Base-by-base conservation (phyloP, 2,888 invertebrate genomes). In the Nebria brevicollis region DNA sequence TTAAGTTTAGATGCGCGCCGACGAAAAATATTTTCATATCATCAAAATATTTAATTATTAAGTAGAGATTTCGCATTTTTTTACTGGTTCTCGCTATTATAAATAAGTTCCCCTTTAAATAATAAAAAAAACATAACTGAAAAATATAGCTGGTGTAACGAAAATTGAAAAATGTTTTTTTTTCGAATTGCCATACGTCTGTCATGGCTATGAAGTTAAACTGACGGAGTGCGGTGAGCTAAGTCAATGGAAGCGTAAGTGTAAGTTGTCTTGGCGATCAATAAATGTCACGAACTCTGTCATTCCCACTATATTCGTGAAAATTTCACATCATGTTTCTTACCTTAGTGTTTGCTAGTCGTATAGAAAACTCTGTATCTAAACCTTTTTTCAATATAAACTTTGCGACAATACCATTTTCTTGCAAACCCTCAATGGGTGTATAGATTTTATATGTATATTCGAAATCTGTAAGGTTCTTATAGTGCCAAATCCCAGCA, bases 361-460 rank as follows among this genome's bases (percentile, higher is more conserved):
- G 92, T 1, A 94, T 88, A 10, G 94, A 94, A 82, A 94, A 86
- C 86, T 95, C 94, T 5, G 94, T 92, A 84, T 95, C 94, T 77
- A 96, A 89, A 34, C 92, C 92, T 54, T 92, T 90, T 10, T 91
- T 90, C 82, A 93, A 91, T 1, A 95, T 90, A 83, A 94, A 91
- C 87, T 95, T 95, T 0, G 93, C 90, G 0, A 95, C 93, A 8
- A 94, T 90, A 0, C 95, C 95, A 85, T 94, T 95, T 86, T 95
- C 94, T 86, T 95, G 93, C 84, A 95, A 94, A 4, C 94, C 94
- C 85, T 93, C 92, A n/a, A 96, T 88, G 0, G 96, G 96, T 0
- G 95, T 95, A 86, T 93, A 95, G 66, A 96, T 88, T 84, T 94
- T 92, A 87, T 95, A 95, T 0, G 94, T 92, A 87, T 96, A 95